Percentiles rank a stretch among this genome's conserved stretches.
These are phyloP conservation scores for Setipinna tenuifilis DNA, from an alignment of 2,797 vertebrate species.

Conservation along the genomic window DNA sequence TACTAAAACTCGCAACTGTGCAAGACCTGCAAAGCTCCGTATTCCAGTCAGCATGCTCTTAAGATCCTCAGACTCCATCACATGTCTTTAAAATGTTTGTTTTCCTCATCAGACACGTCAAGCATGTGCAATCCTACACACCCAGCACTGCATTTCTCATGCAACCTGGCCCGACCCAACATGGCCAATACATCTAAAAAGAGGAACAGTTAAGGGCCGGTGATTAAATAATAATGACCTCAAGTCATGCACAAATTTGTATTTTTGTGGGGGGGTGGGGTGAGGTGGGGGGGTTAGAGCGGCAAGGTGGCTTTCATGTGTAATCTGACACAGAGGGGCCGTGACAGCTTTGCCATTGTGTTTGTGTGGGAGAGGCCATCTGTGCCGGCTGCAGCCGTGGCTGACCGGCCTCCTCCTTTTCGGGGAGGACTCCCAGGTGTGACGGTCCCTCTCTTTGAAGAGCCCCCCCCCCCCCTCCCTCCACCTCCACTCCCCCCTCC, in stretches of 20 bases:
- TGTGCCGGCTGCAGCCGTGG: slow-evolving; percentile 56
- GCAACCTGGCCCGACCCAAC: too few relatives aligned
- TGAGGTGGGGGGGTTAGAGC: slow-evolving; percentile 39
- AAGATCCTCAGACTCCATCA: neutral
- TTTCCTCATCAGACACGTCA: neutral
- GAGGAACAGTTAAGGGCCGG: slow-evolving; percentile 8
- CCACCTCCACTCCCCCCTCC: too few relatives aligned
- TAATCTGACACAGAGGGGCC: slow-evolving; percentile 72
- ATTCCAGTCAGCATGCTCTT: neutral
- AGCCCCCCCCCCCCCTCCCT: neutral
- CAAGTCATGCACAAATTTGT: slow-evolving; percentile 35
- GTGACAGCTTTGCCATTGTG: slow-evolving; percentile 54
- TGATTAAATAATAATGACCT: slow-evolving; percentile 49
- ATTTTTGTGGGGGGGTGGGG: slow-evolving; percentile 36
- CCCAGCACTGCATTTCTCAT: too few relatives aligned
- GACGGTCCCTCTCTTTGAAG: slow-evolving; percentile 64
- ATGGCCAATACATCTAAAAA: neutral
- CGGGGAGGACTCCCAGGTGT: slow-evolving; percentile 75
- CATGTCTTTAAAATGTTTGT: neutral
- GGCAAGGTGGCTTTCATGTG: slow-evolving; percentile 68
- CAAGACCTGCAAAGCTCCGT: neutral
- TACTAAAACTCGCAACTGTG: neutral
- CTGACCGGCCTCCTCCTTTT: slow-evolving; percentile 67
- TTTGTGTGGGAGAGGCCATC: slow-evolving; percentile 68
- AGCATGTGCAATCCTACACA: neutral